A percentile compares a stretch with the other conserved stretches of the same genome.
phyloP scores from a whole-genome alignment of 2,113 vertebrate genomes.

The Hyla sarda region DNA sequence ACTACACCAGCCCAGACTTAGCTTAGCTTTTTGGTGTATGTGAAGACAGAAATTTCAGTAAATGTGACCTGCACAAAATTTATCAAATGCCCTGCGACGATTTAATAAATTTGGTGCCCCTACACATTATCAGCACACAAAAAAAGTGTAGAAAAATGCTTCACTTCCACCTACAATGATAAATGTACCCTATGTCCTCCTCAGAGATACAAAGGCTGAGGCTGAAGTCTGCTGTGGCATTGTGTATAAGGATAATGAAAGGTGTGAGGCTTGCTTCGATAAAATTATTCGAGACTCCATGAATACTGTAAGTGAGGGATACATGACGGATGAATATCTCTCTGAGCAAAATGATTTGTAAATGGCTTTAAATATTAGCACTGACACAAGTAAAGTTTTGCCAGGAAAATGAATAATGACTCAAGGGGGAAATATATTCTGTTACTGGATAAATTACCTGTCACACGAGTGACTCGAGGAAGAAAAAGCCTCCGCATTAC shows the following conservation, averaged over 20 bases:
- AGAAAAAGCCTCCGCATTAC: neutral
- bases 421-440: conserved; percentile 38
- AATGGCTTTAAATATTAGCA: conserved; percentile 52
- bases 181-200: neutral
- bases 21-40: too few species aligned
- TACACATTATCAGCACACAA: too few species aligned
- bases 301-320: neutral
- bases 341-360: conserved; percentile 33
- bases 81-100: too few species aligned
- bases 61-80: too few species aligned
- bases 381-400: conserved; percentile 41
- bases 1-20: too few species aligned
- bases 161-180: too few species aligned
- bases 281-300: neutral
- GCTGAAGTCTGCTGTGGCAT: neutral
- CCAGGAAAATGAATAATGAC: conserved; percentile 56
- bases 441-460: conserved; percentile 50
- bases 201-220: neutral
- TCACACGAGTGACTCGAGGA: conserved; percentile 11
- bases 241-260: neutral
- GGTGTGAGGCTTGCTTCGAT: neutral
- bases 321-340: conserved; percentile 2
- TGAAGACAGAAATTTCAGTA: too few species aligned
- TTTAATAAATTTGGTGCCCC: too few species aligned
- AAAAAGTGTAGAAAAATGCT: too few species aligned